These are phyloP conservation scores for Microcebus lehilahytsara DNA, from an alignment of 2,113 vertebrate genomes.

Conservation along the genomic window DNA sequence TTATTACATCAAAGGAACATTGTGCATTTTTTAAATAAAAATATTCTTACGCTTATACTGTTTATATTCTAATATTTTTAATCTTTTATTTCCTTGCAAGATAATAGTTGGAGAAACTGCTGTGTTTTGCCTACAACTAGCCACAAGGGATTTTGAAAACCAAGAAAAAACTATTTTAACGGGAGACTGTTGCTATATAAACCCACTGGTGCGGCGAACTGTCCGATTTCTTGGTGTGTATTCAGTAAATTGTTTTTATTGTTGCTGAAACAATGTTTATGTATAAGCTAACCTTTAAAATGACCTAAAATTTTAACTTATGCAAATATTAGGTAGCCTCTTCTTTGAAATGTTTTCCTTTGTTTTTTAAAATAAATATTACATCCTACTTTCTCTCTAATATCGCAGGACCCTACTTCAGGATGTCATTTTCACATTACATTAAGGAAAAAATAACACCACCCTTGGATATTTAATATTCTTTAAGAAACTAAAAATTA, in stretches of 20 bases:
- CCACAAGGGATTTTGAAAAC: constrained; percentile 96
- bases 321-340: neutral
- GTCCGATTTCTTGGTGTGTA: constrained; percentile 96
- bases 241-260: constrained; percentile 61
- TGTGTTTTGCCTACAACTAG: constrained; percentile 97
- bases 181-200: constrained; percentile 99
- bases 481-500: neutral
- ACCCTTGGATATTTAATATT: neutral
- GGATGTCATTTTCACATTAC: neutral
- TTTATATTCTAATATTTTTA: constrained; percentile 73
- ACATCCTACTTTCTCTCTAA: neutral
- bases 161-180: constrained; percentile 96
- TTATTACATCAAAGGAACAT: neutral
- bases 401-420: neutral
- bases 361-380: constrained; percentile 11
- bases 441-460: neutral
- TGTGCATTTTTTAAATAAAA: neutral
- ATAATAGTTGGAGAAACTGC: constrained; percentile 96
- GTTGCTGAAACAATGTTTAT: constrained; percentile 12
- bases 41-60: constrained; percentile 57
- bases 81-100: constrained; percentile 84
- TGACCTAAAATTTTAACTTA: neutral
- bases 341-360: neutral
- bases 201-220: constrained; percentile 95
- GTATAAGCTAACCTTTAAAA: neutral